Percentiles rank a stretch among this genome's conserved stretches.
phyloP scores from a whole-genome alignment of 1,140 invertebrate species.

The Megathymus violae region DNA sequence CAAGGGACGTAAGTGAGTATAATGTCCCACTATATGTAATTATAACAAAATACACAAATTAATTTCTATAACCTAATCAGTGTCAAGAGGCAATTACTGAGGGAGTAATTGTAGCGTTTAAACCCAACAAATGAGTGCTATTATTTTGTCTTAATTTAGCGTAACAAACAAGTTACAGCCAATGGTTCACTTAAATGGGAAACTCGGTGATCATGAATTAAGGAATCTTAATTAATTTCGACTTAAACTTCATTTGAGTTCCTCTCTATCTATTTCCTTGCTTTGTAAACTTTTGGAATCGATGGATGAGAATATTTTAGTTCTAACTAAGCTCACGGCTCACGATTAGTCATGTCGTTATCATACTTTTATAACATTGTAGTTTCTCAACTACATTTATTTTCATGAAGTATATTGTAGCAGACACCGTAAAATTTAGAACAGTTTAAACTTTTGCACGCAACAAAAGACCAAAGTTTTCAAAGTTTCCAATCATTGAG shows the following conservation, averaged over 20 bases:
- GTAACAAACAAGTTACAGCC: conserved; percentile 76
- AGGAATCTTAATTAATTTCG: conserved; percentile 81
- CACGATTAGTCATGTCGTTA: background rate
- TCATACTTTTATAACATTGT: background rate
- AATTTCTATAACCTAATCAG: conserved; percentile 51
- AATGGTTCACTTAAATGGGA: conserved; percentile 74
- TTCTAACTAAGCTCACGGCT: background rate
- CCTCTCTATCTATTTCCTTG: conserved; percentile 54
- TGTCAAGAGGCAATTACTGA: conserved; percentile 52
- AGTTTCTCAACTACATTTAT: no score
- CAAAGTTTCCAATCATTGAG: no score
- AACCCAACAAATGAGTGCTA: conserved; percentile 79
- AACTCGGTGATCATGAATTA: conserved; percentile 80
- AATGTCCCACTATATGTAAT: conserved; percentile 26
- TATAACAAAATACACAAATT: conserved; percentile 50
- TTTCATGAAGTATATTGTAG: no score
- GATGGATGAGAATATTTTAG: background rate
- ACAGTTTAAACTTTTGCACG: no score
- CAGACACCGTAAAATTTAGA: no score
- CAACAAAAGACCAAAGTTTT: no score
- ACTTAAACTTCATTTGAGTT: conserved; percentile 64
- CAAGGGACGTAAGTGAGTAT: conserved; percentile 82
- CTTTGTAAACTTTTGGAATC: conserved; percentile 9
- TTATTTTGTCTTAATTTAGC: conserved; percentile 82
- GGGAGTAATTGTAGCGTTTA: conserved; percentile 61